These are phyloP conservation scores for Neodiprion virginianus DNA, from an alignment of 1,140 invertebrate species.

Conservation along the genomic window DNA sequence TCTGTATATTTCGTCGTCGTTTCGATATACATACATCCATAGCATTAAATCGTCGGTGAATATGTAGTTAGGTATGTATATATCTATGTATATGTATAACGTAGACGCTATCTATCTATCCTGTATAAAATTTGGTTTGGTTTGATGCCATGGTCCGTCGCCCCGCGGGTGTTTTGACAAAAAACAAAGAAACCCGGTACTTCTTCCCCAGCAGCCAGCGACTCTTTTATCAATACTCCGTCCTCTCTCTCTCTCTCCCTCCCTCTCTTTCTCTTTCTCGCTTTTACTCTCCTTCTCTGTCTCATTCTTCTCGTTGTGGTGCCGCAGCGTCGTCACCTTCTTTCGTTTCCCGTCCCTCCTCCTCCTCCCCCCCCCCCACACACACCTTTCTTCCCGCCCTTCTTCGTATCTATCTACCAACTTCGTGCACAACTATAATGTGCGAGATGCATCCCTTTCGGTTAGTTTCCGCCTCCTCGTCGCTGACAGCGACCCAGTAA, in stretches of 20 bases:
- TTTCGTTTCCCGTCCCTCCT: too few species aligned
- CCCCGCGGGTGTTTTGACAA: conserved; percentile 51
- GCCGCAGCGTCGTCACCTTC: conserved; percentile 18
- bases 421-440: too few species aligned
- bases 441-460: too few species aligned
- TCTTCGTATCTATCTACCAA: too few species aligned
- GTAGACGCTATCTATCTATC: not conserved
- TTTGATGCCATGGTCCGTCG: conserved; percentile 48
- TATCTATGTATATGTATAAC: too few species aligned
- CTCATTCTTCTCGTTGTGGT: conserved; percentile 28
- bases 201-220: not conserved
- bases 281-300: conserved; percentile 12
- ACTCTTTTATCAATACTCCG: not conserved
- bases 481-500: not conserved
- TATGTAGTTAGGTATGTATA: too few species aligned
- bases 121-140: conserved; percentile 39
- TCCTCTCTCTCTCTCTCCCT: not conserved
- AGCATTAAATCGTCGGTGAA: too few species aligned
- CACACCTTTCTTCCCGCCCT: too few species aligned
- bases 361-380: too few species aligned
- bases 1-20: too few species aligned
- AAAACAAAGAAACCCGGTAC: conserved; percentile 50
- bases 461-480: too few species aligned
- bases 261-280: conserved; percentile 1
- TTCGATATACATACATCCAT: too few species aligned